Conservation (phyloP, 2,113 vertebrate species). For the Crocuta crocuta region DNA sequence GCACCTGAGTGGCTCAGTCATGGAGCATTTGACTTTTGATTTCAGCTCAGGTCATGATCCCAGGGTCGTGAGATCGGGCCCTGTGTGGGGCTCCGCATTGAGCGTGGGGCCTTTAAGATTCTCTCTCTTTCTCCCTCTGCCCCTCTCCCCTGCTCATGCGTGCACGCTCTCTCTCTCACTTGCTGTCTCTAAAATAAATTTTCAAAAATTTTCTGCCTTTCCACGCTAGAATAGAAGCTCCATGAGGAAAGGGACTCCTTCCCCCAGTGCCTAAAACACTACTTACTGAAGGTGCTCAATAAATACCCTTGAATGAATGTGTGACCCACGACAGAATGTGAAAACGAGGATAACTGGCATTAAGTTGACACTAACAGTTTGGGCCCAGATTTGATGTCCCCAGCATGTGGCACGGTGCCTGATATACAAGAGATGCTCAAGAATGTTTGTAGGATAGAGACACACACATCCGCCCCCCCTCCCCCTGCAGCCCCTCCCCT, state of each 20-base stretch:
- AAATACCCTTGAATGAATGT: slow-evolving; percentile 36
- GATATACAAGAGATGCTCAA: slow-evolving; percentile 29
- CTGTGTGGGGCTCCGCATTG: too few relatives aligned
- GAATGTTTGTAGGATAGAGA: slow-evolving; percentile 14
- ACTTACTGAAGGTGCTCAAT: not conserved
- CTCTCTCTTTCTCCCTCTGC: too few relatives aligned
- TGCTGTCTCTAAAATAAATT: too few relatives aligned
- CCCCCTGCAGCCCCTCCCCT: not conserved
- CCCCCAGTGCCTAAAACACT: slow-evolving; percentile 45
- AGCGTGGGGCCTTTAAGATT: too few relatives aligned
- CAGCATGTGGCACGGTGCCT: not conserved
- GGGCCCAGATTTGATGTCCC: not conserved
- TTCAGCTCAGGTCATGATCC: too few relatives aligned
- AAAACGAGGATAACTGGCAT: not conserved
- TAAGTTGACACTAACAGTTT: not conserved
- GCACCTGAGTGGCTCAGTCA: too few relatives aligned
- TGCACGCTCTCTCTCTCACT: too few relatives aligned
- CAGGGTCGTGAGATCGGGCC: too few relatives aligned
- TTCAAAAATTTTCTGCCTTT: not conserved
- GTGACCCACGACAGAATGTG: not conserved
- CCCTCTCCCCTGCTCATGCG: too few relatives aligned
- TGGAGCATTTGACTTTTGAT: too few relatives aligned
- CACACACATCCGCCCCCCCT: not conserved
- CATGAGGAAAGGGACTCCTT: not conserved
- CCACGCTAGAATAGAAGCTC: slow-evolving; percentile 30